Evolutionary conservation across 2,888 invertebrate species (phyloP), one percentile per base, ranked within the genome.

Genomic region (Lymantria dispar): DNA sequence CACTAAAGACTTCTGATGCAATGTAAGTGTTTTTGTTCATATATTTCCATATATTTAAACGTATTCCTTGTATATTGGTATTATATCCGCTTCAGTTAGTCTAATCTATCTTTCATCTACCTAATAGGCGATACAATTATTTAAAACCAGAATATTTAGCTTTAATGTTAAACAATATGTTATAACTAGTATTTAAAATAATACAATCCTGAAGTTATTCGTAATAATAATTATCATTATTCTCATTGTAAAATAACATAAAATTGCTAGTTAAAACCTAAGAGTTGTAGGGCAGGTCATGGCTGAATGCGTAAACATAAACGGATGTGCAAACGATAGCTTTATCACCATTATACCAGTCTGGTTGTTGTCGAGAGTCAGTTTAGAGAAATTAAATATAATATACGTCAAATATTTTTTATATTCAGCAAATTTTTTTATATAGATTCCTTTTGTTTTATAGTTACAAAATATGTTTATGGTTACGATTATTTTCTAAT

Each of bases 271-370:
- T 83, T 78, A 72, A 72, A 78, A 72, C 57, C 70, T 67, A 62
- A 72, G 80, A 80, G 75, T 79, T 80, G 83, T 87, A 86, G 85
- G 89, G 87, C 85, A 89, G 89, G 89, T 90, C 88, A 88, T 83
- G 89, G 87, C 82, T 86, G 82, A 72, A 82, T 81, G 85, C 80
- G 83, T 82, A 82, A 84, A 79, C 79, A 80, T 65, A 80, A 85
- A 83, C 87, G 89, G 88, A 90, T 87, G 85, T 82, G 78, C 81
- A 77, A 70, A 68, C 72, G 87, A 88, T 87, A 85, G 77, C 77
- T 81, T 80, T 87, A 87, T 87, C 85, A 75, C 54, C 54, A 68
- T 70, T 76, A 68, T 68, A 73, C 71, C 47, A 70, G 70, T 64
- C 58, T 74, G 67, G 70, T 66, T 69, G 64, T 63, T 54, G 43